Base-by-base conservation (phyloP, 1,140 invertebrate genomes). In the Drosophila triauraria region DNA sequence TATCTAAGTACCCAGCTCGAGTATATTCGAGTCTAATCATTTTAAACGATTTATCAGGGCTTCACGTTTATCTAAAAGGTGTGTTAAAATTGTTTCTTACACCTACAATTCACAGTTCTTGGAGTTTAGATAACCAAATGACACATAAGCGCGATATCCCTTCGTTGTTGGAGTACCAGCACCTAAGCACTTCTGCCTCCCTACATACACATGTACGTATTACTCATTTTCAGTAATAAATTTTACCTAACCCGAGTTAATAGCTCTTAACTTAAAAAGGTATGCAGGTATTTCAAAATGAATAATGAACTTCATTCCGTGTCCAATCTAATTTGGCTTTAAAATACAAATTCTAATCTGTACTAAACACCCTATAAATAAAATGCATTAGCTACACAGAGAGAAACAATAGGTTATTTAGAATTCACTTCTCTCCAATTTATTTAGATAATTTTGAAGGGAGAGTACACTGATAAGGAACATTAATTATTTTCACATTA, bases 291-390 rank as follows among this genome's bases (percentile, higher is more conserved):
- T 44, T 23, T 10, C 7, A 23, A 23, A 43, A 32, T 20, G 2
- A 59, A n/a, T 32, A 4, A 5, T 3, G 8, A 32, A 30, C 27
- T 15, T 40, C 5, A 58, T 43, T 15, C 15, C 38, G 61, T 63
- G 17, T 32, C 25, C 27, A 60, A 23, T 32, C 7, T 13, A 25
- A 64, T 60, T 43, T 43, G 7, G 20, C 12, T 13, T 62, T 53
- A 53, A 61, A 53, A 61, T 63, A 25, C 12, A 13, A 32, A 60
- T 32, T 32, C 38, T 64, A 75, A 63, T 61, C 50, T 27, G 7
- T 38, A 38, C 10, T 4, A 17, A 35, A 51, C 3, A 35, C 30
- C 50, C 30, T 35, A 17, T 9, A 48, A 60, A 23, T 35, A 25
- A 23, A 35, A 23, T 23, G 20, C 13, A 60, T n/a, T 25, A n/a